Percentiles rank a stretch among this genome's conserved stretches.
phyloP scores from a whole-genome alignment of 92 coral and sea anemone species.

The Paramuricea clavata region DNA sequence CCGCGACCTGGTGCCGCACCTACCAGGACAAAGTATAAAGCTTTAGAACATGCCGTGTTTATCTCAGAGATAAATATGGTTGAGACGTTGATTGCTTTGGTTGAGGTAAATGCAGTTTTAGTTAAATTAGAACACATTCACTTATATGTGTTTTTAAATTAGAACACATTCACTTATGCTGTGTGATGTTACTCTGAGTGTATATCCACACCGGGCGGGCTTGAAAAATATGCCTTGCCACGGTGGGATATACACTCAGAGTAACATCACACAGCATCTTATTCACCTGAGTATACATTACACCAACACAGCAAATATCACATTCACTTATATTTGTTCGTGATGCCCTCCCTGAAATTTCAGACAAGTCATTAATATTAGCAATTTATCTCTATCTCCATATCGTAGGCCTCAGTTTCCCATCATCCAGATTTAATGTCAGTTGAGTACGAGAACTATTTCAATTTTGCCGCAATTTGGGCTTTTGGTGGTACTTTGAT shows the following conservation, averaged over 20 bases:
- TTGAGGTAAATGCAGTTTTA: constrained; percentile 82
- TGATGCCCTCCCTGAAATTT: too few relatives aligned
- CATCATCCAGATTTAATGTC: constrained; percentile 93
- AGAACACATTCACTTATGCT: too few relatives aligned
- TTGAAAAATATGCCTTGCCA: too few relatives aligned
- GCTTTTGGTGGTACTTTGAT: constrained; percentile 97
- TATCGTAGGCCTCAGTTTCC: constrained; percentile 84
- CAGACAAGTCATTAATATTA: too few relatives aligned
- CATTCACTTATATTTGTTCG: too few relatives aligned
- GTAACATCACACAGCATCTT: not conserved
- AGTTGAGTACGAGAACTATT: constrained; percentile 90
- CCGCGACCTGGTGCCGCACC: constrained; percentile 89
- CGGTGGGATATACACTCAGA: too few relatives aligned
- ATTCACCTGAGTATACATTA: too few relatives aligned
- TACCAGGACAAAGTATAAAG: constrained; percentile 85
- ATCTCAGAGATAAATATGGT: constrained; percentile 95
- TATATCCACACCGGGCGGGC: too few relatives aligned
- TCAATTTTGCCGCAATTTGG: constrained; percentile 99
- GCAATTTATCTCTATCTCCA: too few relatives aligned
- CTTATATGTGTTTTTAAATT: too few relatives aligned
- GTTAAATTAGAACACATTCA: not conserved
- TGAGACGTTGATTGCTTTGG: constrained; percentile 83
- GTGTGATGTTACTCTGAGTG: too few relatives aligned
- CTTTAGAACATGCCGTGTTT: constrained; percentile 87
- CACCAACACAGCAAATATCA: too few relatives aligned